Base-by-base conservation (phyloP, 1,140 invertebrate genomes). In the Drosophila arawakana region DNA sequence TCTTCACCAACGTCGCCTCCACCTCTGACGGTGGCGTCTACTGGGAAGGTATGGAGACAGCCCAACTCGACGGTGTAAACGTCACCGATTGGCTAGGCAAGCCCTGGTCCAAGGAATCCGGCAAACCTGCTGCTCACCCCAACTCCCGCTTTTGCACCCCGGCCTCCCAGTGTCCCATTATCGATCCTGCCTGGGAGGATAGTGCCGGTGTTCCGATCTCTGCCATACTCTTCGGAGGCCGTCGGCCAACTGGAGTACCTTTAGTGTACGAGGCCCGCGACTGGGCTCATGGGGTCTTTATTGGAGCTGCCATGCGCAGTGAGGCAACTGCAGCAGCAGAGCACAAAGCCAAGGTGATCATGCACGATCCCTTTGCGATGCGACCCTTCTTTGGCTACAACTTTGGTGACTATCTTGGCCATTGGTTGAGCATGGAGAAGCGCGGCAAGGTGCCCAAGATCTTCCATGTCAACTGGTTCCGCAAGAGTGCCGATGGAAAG, bases 281-380 rank as follows among this genome's bases (percentile, higher is more conserved):
- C 83, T 99, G 98, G 98, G 93, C 95, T 46, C 98, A 99, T 93
- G 98, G 97, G 9, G 97, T 99, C 1, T 97, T 98, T 73, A 94
- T 98, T 49, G 98, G 98, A 9, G 96, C 97, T 6, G 93, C 96
- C 0, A 96, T 99, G 95, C 95, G 97, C 59, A 98, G 97, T 21
- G 98, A 99, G 93, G 95, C 98, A 1, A 99, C 98, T 1, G 98
- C 98, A 30, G 98, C 98, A 50, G 98, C 98, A 13, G 98, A 99
- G 93, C 95, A 97, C 84, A 97, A 96, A 93, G 96, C 94, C 6
- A 97, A 97, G 93, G 93, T 94, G 1, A 96, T 99, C 2, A 98
- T 99, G 97, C 96, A 98, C 83, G 98, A 99, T 94, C 98, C 98
- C 15, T 98, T 98, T 92, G 98, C 98, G 0, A 98, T 98, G 97